Evolutionary conservation across 2,888 invertebrate species (phyloP).

Genomic region (Microplitis manilae): DNA sequence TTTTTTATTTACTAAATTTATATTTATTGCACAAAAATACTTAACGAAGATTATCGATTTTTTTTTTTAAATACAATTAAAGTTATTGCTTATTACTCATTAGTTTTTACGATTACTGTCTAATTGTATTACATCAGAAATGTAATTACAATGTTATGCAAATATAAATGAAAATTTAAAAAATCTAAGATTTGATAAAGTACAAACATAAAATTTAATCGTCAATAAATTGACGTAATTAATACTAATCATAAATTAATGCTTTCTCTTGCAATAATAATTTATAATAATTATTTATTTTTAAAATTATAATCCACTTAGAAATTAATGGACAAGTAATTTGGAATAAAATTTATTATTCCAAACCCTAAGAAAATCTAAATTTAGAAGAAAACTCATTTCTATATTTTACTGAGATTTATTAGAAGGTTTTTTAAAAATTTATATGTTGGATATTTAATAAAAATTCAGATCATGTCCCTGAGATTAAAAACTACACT

Average conservation of each 20-base stretch:
- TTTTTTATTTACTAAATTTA: conserved; percentile 2
- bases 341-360: background rate
- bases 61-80: background rate
- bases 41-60: background rate
- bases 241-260: background rate
- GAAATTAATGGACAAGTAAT: background rate
- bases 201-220: background rate
- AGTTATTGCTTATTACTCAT: background rate
- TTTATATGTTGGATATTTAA: too few relatives aligned
- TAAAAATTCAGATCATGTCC: too few relatives aligned
- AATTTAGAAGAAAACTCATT: too few relatives aligned
- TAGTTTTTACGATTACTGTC: background rate
- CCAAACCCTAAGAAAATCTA: too few relatives aligned
- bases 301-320: background rate
- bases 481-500: too few relatives aligned
- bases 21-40: background rate
- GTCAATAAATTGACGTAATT: background rate
- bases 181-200: background rate
- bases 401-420: too few relatives aligned
- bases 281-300: background rate
- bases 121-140: background rate
- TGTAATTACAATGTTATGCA: background rate
- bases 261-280: background rate
- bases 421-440: too few relatives aligned
- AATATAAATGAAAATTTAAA: background rate